phyloP scores from a whole-genome alignment of 2,888 invertebrate genomes.

The Tetropium fuscum region DNA sequence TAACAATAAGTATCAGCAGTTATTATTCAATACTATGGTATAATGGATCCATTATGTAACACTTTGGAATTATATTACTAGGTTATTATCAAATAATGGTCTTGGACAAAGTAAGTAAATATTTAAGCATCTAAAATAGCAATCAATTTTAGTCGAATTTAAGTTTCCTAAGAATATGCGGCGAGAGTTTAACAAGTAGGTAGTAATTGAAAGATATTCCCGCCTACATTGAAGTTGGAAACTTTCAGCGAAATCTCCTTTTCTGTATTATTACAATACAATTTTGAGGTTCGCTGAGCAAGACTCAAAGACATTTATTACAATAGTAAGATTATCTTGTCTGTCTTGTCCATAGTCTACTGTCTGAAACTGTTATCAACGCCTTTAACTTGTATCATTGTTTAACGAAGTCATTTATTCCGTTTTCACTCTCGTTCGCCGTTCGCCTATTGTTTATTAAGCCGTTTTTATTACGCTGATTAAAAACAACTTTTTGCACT shows the following conservation, averaged over 20 bases:
- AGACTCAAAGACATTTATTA: slow-evolving; percentile 17
- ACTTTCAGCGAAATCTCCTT: background rate
- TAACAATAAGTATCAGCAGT: too few relatives aligned
- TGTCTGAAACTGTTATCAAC: slow-evolving; percentile 18
- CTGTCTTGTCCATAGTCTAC: slow-evolving; percentile 14
- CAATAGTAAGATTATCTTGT: slow-evolving; percentile 26
- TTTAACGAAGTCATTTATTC: slow-evolving; percentile 27
- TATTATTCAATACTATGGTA: too few relatives aligned
- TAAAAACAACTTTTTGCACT: slow-evolving; percentile 27
- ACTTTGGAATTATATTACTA: too few relatives aligned
- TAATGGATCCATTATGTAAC: too few relatives aligned
- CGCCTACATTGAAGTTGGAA: background rate
- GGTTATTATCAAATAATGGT: too few relatives aligned
- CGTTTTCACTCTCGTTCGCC: slow-evolving; percentile 24
- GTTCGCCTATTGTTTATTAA: slow-evolving; percentile 23
- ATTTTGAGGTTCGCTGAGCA: slow-evolving; percentile 20
- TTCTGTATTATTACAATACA: slow-evolving; percentile 10
- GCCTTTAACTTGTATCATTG: slow-evolving; percentile 27
- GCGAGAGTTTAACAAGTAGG: too few relatives aligned
- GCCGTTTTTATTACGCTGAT: slow-evolving; percentile 21
- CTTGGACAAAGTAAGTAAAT: too few relatives aligned
- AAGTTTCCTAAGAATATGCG: too few relatives aligned
- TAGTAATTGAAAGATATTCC: background rate
- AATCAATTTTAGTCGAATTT: too few relatives aligned
- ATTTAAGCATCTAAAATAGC: too few relatives aligned